Evolutionary conservation across 2,888 invertebrate genomes (phyloP).

Genomic region (Drosophila barbarae): DNA sequence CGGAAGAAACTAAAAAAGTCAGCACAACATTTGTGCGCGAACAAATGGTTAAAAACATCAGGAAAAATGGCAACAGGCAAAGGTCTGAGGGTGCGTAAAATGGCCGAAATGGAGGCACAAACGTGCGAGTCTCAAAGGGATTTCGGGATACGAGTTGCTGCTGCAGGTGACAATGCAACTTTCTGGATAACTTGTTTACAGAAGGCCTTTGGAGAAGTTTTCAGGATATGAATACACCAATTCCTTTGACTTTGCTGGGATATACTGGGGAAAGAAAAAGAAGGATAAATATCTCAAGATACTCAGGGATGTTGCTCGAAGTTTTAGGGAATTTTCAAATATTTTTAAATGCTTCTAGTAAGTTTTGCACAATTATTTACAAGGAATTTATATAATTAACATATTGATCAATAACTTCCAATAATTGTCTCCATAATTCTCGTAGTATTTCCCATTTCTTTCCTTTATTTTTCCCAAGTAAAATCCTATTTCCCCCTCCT

Average conservation of each 20-base stretch:
- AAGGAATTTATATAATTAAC: background rate
- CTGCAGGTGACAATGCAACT: constrained; percentile 45
- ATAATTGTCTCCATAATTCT: background rate
- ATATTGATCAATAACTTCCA: background rate
- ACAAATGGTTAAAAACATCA: constrained; percentile 61
- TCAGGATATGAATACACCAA: no score
- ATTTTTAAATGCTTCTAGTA: background rate
- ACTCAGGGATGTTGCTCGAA: background rate
- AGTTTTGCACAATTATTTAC: accelerated
- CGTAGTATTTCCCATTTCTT: background rate
- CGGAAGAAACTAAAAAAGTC: constrained; percentile 44
- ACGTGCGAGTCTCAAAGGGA: constrained; percentile 1
- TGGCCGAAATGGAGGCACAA: constrained; percentile 1
- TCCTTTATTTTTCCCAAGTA: background rate
- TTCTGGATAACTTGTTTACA: background rate
- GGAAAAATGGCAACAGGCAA: constrained; percentile 32
- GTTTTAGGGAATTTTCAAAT: background rate
- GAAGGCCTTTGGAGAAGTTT: background rate
- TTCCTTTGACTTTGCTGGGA: background rate
- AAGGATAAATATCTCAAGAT: background rate
- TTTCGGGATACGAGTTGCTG: constrained; percentile 6
- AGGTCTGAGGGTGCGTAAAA: background rate
- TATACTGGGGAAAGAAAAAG: background rate
- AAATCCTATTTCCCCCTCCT: background rate
- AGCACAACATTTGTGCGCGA: constrained; percentile 43